Base-by-base conservation (phyloP, 2,888 invertebrate species). In the Celastrina argiolus region DNA sequence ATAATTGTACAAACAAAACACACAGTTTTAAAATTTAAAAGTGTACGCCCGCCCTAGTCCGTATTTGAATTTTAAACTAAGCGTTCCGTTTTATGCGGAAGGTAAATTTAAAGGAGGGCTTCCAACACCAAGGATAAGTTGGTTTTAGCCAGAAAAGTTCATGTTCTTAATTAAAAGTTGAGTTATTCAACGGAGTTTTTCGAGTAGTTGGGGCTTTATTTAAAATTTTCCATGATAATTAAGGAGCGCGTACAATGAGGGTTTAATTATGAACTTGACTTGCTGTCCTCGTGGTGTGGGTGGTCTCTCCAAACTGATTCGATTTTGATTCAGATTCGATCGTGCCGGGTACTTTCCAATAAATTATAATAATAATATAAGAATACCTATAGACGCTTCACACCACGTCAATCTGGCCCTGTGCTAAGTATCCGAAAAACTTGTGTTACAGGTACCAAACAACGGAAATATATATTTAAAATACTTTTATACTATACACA, bases 61-160 rank as follows among this genome's bases (percentile, higher is more conserved):
- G 76, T 87, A 88, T 88, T 88, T 88, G 83, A 87, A 88, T 88
- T 88, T 88, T 86, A 88, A 88, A 88, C 83, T 87, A 87, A 88
- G 82, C 87, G 82, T 79, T 80, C 83, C 83, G 79, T 83, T 87
- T 84, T 85, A 82, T 79, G 78, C 80, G 77, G 80, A 77, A 82
- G 81, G 84, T 85, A 83, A 84, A 85, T 82, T 82, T 81, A 76
- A 66, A 78, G 78, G 70, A 71, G 73, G 74, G 78, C 82, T 86
- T 87, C 83, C 84, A 70, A 69, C 69, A 67, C 68, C 66, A 66
- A 58, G 67, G 66, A 70, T 69, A 69, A 70, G 65, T 70, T 64
- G 64, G 64, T 64, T 68, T 67, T 67, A 61, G 56, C 56, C 66
- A 56, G 56, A 66, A 34, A 68, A 66, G 59, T 64, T 66, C 64